phyloP scores from a whole-genome alignment of 1,140 invertebrate genomes.

The Caerostris extrusa region DNA sequence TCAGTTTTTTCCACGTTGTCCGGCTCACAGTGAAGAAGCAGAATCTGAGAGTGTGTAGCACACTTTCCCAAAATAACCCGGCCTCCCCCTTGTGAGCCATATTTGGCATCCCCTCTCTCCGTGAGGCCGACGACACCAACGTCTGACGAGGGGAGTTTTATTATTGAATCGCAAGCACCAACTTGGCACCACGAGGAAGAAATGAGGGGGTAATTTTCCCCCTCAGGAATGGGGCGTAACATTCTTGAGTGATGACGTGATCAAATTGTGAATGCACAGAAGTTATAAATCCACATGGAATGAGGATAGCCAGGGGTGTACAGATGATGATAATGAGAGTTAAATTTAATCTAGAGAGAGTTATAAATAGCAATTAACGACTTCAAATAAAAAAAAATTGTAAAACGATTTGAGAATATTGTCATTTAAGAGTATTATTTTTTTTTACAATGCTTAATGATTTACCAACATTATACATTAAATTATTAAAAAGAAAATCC shows the following conservation, averaged over 20 bases:
- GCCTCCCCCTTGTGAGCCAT: constrained; percentile 42
- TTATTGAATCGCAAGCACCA: constrained; percentile 12
- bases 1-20: not conserved
- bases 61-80: constrained; percentile 19
- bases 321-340: not conserved
- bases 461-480: no score
- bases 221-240: not conserved
- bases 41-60: not conserved
- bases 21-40: not conserved
- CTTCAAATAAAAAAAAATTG: no score
- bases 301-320: not conserved
- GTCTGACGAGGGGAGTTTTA: not conserved
- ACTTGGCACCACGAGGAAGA: not conserved
- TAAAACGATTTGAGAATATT: no score
- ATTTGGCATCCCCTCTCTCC: constrained; percentile 56
- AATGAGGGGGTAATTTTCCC: constrained; percentile 15
- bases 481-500: no score
- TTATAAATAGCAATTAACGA: no score
- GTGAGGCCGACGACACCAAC: constrained; percentile 28
- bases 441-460: no score
- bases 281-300: no score
- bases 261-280: no score
- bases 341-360: no score
- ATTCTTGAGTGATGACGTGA: not conserved
- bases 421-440: no score